A percentile compares a stretch with the other conserved stretches of the same genome.
Evolutionary conservation across 1,140 invertebrate species (phyloP).

Genomic region (Aethina tumida): DNA sequence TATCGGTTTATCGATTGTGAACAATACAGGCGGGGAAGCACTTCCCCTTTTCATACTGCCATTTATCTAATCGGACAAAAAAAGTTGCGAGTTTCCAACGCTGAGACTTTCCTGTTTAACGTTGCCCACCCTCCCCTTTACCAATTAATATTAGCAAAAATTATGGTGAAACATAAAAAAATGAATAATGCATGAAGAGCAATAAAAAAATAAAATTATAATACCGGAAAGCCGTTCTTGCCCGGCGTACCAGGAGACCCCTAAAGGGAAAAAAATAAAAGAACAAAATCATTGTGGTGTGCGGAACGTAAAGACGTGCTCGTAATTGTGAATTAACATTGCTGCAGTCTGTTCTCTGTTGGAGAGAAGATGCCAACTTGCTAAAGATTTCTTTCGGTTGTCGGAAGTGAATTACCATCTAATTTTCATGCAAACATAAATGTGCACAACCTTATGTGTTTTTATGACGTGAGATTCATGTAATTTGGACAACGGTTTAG

Average conservation of each 20-base stretch:
- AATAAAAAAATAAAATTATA: conserved; percentile 42
- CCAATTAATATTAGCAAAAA: conserved; percentile 21
- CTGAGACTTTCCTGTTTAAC: not conserved
- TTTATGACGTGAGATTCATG: too few relatives aligned
- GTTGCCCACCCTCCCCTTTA: not conserved
- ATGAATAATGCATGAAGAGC: conserved; percentile 20
- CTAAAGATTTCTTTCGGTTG: too few relatives aligned
- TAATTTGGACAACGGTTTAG: too few relatives aligned
- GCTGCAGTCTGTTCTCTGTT: too few relatives aligned
- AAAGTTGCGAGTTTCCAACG: not conserved
- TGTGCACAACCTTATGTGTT: too few relatives aligned
- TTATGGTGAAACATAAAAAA: conserved; percentile 10
- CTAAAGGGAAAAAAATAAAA: conserved; percentile 45
- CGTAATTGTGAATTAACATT: too few relatives aligned
- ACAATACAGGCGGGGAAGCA: not conserved
- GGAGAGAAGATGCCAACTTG: too few relatives aligned
- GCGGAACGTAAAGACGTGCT: conserved; percentile 5
- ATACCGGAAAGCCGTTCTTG: conserved; percentile 85
- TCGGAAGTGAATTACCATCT: too few relatives aligned
- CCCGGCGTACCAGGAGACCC: conserved; percentile 66
- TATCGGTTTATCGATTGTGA: not conserved
- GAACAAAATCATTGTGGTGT: conserved; percentile 25
- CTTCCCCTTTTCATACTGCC: not conserved
- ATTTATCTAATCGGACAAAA: not conserved
- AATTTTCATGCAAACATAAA: too few relatives aligned